phyloP scores from a whole-genome alignment of 2,113 vertebrate species.

The Penelope pileata region DNA sequence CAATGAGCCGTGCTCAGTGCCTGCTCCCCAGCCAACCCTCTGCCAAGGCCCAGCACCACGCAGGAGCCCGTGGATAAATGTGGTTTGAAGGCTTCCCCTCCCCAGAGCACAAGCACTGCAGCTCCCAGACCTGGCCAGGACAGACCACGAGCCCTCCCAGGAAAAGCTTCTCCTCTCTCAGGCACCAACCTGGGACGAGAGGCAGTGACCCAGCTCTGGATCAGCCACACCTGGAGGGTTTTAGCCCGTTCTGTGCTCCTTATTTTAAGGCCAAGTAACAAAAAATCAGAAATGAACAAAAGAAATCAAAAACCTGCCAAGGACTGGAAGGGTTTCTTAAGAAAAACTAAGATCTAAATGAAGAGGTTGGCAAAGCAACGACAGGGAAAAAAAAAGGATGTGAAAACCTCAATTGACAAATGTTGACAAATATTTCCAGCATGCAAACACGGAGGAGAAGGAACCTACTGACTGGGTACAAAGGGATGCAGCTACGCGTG shows the following conservation, averaged over 20 bases:
- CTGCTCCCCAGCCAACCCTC: not conserved
- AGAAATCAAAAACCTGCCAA: not conserved
- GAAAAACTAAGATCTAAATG: not conserved
- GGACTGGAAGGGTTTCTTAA: not conserved
- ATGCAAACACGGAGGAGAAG: not conserved
- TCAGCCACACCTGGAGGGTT: not conserved
- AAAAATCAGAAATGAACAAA: not conserved
- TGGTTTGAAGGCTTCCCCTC: not conserved
- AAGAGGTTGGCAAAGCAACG: not conserved
- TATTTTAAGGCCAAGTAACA: not conserved
- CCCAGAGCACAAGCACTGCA: not conserved
- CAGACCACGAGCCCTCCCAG: slow-evolving; percentile 31
- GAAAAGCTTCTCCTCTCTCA: not conserved
- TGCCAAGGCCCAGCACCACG: not conserved
- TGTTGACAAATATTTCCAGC: not conserved
- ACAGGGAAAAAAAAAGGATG: not conserved
- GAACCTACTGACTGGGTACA: not conserved
- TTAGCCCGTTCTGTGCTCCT: not conserved
- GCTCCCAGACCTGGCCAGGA: not conserved
- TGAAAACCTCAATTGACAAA: too few relatives aligned
- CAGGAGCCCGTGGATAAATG: not conserved
- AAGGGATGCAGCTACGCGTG: not conserved
- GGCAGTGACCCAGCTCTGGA: fast-evolving
- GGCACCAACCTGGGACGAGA: not conserved
- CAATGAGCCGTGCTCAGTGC: not conserved